These are phyloP conservation scores for Hypocryptadius cinnamomeus DNA, from an alignment of 2,113 vertebrate genomes.

Conservation along the genomic window DNA sequence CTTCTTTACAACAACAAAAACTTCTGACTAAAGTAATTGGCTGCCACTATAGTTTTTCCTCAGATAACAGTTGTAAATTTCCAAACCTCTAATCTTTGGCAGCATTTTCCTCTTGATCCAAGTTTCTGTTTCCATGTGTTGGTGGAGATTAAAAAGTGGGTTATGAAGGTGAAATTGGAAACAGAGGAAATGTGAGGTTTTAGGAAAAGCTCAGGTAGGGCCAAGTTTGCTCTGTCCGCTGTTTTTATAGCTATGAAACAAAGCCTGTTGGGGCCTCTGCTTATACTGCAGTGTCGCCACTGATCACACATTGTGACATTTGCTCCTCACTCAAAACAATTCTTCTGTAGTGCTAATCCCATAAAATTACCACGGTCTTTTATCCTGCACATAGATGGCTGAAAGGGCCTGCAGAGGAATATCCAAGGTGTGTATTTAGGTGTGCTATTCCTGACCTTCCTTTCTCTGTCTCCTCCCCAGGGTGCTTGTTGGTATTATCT, in stretches of 20 bases:
- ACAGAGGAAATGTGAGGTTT: conserved; percentile 40
- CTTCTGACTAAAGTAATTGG: background rate
- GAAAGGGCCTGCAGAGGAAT: background rate
- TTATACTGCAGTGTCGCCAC: background rate
- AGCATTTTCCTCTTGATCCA: conserved; percentile 38
- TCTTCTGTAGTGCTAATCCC: conserved; percentile 22
- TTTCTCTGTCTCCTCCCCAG: background rate
- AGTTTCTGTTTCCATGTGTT: conserved; percentile 43
- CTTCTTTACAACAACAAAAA: conserved; percentile 6
- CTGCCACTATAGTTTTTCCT: background rate
- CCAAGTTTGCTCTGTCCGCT: background rate
- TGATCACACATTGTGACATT: background rate
- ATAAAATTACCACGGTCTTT: background rate
- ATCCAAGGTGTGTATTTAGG: background rate
- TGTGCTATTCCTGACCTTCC: background rate
- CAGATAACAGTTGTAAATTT: conserved; percentile 27
- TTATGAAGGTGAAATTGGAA: conserved; percentile 35
- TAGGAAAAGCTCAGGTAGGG: conserved; percentile 30
- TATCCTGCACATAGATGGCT: background rate
- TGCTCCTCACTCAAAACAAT: background rate
- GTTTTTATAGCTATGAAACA: background rate
- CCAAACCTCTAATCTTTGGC: conserved; percentile 16
- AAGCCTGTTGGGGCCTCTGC: background rate
- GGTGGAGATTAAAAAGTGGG: conserved; percentile 34
- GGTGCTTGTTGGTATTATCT: background rate